Base-by-base conservation (phyloP, 2,113 vertebrate species). In the Dendropsophus ebraccatus region DNA sequence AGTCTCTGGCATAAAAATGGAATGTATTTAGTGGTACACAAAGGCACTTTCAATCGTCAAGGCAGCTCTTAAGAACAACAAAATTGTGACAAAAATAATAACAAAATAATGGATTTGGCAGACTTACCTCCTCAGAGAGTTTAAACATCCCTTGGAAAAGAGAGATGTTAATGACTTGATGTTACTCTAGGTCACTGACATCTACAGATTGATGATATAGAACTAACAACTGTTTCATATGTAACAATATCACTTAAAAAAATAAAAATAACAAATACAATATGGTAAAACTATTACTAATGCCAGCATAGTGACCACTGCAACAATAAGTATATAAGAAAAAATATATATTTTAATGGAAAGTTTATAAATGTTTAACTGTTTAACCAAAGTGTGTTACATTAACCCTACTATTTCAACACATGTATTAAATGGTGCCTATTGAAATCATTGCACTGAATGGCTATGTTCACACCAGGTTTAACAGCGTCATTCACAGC, bases 21-120 rank as follows among this genome's bases (percentile, higher is more conserved):
- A 72, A 56, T 80, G 9, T 60, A 30, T 80, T 72, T 73, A 58
- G 65, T 56, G 67, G 19, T 58, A 72, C 30, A 54, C 70, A 74
- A 84, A 84, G 23, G 62, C 41, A 52, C 50, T 72, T 21, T 81
- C 25, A 86, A 60, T 58, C 67, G 45, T 73, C 32, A 72, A 58
- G 65, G 32, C 13, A 28, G 73, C 21, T 78, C 28, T 77, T 77
- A 67, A 78, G 45, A 30, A 67, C 41, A 85, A 67, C 60, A 78
- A 19, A 65, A 78, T 70, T 67, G 77, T 35, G 56, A 78, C 30
- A 79, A 67, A 60, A 62, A 85, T 78, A 85, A 79, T 70, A 69
- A 17, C 45, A 79, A 70, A 54, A 54, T 67, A 81, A 65, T 81
- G 21, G 56, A n/a, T 62, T 77, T 80, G 77, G 78, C 58, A 80